Conservation (phyloP, 2,113 vertebrate species). For the Rhea pennata region DNA sequence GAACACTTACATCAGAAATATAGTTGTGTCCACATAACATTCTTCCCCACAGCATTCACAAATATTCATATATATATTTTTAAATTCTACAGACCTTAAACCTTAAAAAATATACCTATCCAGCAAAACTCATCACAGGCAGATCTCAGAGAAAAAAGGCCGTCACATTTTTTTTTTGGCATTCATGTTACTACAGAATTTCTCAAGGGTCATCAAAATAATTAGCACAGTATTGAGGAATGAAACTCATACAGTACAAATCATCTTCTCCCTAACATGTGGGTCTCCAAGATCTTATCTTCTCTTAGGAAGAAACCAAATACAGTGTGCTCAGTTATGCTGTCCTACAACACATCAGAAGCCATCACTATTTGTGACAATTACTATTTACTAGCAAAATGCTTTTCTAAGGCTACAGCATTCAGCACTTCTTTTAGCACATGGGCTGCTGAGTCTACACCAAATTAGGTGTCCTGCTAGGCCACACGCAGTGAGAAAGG, state of each 20-base stretch:
- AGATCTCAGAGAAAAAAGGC: background rate
- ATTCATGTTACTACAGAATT: background rate
- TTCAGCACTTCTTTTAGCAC: background rate
- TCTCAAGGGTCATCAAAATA: constrained; percentile 12
- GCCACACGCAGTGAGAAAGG: background rate
- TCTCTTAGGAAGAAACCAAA: background rate
- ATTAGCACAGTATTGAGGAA: background rate
- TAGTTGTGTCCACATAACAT: background rate
- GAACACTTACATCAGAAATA: background rate
- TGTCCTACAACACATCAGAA: background rate
- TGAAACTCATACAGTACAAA: background rate
- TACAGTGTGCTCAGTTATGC: background rate
- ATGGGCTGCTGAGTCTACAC: background rate
- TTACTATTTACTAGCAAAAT: background rate
- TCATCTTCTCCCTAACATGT: background rate
- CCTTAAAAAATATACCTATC: background rate
- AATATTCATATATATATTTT: background rate
- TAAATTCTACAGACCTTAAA: background rate
- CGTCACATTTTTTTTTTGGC: background rate
- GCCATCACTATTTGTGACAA: background rate
- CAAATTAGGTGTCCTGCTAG: background rate
- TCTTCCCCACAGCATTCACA: background rate
- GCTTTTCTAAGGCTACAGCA: background rate
- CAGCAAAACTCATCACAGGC: background rate
- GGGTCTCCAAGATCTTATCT: background rate